phyloP scores from a whole-genome alignment of 2,113 vertebrate genomes.

The Enhydra lutris region DNA sequence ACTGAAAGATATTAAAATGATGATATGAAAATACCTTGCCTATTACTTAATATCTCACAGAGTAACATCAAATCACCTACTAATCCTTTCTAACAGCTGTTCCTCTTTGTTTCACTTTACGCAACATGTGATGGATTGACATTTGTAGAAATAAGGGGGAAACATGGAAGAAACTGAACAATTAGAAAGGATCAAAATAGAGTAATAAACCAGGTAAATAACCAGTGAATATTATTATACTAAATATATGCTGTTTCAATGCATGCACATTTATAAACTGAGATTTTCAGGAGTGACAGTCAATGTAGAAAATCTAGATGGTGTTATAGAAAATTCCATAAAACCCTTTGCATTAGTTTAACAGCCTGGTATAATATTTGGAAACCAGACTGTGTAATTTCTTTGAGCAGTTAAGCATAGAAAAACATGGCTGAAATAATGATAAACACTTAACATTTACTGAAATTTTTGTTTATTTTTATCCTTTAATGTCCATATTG shows the following conservation, averaged over 20 bases:
- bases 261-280: background rate
- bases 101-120: background rate
- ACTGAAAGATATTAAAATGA: background rate
- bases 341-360: background rate
- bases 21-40: background rate
- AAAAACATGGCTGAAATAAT: background rate
- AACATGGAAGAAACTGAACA: background rate
- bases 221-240: background rate
- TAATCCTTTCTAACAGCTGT: background rate
- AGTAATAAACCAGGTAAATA: background rate
- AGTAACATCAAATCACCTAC: background rate
- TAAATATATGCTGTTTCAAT: background rate
- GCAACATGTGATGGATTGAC: background rate
- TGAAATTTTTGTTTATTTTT: background rate
- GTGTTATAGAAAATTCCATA: background rate
- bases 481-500: background rate
- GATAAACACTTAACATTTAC: background rate
- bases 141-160: background rate
- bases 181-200: background rate
- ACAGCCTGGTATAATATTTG: background rate
- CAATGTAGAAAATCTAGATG: background rate
- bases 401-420: background rate
- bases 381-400: background rate
- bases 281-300: background rate
- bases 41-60: background rate